phyloP scores from a whole-genome alignment of 2,888 invertebrate genomes.

The Nemapogon koenigi region DNA sequence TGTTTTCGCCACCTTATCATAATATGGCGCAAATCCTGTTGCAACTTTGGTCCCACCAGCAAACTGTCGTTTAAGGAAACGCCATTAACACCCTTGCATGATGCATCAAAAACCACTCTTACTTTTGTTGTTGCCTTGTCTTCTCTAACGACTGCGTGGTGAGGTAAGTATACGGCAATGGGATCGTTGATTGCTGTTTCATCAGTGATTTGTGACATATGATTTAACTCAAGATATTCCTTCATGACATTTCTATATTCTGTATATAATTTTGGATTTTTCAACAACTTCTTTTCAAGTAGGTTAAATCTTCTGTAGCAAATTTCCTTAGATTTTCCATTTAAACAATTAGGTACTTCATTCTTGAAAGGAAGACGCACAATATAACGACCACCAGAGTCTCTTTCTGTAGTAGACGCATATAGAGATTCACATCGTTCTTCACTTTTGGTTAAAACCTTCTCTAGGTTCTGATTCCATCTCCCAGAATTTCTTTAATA shows the following conservation, averaged over 20 bases:
- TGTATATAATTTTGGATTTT: constrained; percentile 12
- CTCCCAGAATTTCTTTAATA: constrained; percentile 18
- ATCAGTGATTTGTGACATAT: constrained; percentile 11
- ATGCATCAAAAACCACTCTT: constrained; percentile 12
- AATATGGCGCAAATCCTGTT: constrained; percentile 18
- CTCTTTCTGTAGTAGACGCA: constrained; percentile 16
- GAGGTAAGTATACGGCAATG: constrained; percentile 11
- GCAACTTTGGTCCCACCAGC: constrained; percentile 10
- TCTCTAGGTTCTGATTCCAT: constrained; percentile 16
- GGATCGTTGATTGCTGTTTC: constrained; percentile 1
- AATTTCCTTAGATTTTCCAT: constrained; percentile 16
- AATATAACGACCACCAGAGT: constrained; percentile 13
- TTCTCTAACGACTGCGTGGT: constrained; percentile 9
- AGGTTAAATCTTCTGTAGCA: constrained; percentile 14
- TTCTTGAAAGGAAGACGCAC: constrained; percentile 15
- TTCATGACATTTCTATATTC: constrained; percentile 16
- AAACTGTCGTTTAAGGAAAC: constrained; percentile 12
- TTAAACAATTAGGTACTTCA: constrained; percentile 13
- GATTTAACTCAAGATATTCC: constrained; percentile 13
- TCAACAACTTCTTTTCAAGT: constrained; percentile 16
- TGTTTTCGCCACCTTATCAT: constrained; percentile 19
- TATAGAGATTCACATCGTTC: constrained; percentile 14
- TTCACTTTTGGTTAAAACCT: constrained; percentile 13
- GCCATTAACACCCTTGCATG: constrained; percentile 11
- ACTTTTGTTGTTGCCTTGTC: constrained; percentile 11